Evolutionary conservation across 1,140 invertebrate species (phyloP).

Genomic region (Drosophila parabipectinata): DNA sequence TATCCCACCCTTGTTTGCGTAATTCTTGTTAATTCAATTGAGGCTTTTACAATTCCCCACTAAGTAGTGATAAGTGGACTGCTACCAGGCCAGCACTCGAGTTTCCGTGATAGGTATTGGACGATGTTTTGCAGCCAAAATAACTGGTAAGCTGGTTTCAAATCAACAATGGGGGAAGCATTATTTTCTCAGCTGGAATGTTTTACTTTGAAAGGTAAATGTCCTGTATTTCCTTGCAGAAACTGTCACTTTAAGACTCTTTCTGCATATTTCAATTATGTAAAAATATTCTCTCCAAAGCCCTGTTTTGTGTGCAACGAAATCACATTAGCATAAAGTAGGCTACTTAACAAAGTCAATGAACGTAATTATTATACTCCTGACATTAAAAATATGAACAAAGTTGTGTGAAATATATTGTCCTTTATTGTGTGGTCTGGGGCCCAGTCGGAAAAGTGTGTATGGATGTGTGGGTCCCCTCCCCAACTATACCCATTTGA

Average conservation of each 20-base stretch:
- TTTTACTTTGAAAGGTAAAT: neutral
- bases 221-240: neutral
- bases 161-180: neutral
- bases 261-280: constrained; percentile 60
- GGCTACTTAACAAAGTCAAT: constrained; percentile 80
- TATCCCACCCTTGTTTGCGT: constrained; percentile 24
- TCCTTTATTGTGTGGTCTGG: constrained; percentile 57
- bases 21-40: constrained; percentile 63
- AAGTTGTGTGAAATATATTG: constrained; percentile 75
- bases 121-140: neutral
- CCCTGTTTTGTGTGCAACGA: constrained; percentile 41
- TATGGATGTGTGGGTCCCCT: neutral
- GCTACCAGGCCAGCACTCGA: constrained; percentile 4
- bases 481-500: constrained; percentile 11
- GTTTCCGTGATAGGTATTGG: neutral
- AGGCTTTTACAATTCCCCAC: constrained; percentile 20
- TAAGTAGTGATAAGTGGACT: constrained; percentile 23
- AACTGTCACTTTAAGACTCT: constrained; percentile 29
- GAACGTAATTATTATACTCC: constrained; percentile 81
- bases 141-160: neutral
- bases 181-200: no score
- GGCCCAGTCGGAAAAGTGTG: neutral
- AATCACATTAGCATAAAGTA: constrained; percentile 80
- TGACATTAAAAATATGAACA: constrained; percentile 82
- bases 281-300: constrained; percentile 57